These are phyloP conservation scores for Phasianus colchicus DNA, from an alignment of 2,113 vertebrate genomes.

Conservation along the genomic window DNA sequence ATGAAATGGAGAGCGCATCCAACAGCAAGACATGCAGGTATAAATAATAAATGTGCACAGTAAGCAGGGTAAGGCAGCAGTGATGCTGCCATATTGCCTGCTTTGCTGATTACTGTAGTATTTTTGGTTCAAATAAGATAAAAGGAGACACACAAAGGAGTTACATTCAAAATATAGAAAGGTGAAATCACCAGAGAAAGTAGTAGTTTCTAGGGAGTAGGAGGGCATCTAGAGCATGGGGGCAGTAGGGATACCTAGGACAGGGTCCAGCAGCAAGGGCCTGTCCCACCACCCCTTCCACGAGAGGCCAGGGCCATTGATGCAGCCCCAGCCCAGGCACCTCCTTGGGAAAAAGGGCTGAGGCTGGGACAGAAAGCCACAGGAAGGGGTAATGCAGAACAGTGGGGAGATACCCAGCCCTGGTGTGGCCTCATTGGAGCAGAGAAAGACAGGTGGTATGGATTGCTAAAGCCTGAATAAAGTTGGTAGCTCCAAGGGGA, in stretches of 20 bases:
- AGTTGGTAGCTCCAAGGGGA: accelerated
- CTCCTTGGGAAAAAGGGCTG: accelerated
- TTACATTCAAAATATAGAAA: background rate
- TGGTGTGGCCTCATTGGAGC: accelerated
- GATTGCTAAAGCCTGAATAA: accelerated
- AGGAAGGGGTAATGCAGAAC: background rate
- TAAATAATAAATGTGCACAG: background rate
- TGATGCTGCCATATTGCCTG: background rate
- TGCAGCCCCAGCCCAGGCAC: accelerated
- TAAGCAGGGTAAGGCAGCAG: background rate
- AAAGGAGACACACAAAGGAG: background rate
- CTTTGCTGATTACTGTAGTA: background rate
- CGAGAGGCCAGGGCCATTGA: accelerated
- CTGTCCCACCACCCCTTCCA: no score
- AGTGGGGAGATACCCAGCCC: accelerated
- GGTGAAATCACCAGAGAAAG: background rate
- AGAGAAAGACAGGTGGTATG: accelerated
- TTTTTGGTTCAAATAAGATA: background rate
- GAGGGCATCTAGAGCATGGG: accelerated
- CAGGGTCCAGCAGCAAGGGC: accelerated
- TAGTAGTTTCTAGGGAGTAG: background rate
- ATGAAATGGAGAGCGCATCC: accelerated
- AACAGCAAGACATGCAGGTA: background rate
- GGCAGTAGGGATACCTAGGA: accelerated
- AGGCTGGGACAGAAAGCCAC: accelerated